A percentile compares a stretch with the other conserved stretches of the same genome.
Conservation (phyloP, 2,113 vertebrate species). For the Anser cygnoides region DNA sequence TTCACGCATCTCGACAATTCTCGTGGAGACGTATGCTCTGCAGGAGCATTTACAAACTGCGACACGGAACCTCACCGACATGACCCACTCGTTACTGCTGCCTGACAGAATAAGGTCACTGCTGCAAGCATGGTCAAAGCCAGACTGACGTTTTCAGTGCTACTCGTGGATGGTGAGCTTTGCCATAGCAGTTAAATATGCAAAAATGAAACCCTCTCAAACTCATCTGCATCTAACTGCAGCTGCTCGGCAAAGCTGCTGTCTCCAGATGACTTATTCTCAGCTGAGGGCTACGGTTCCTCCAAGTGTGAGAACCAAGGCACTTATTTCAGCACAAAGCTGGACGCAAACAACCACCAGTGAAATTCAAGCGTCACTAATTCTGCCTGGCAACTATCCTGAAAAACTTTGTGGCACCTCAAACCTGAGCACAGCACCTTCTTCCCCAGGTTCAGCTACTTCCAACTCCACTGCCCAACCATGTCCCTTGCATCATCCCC, state of each 20-base stretch:
- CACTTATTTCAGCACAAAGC: neutral
- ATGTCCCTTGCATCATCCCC: too few species aligned
- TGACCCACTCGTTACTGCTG: neutral
- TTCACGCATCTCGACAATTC: neutral
- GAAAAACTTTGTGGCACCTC: neutral
- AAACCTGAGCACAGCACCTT: neutral
- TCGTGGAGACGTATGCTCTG: accelerated
- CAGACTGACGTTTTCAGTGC: neutral
- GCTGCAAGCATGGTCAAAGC: neutral
- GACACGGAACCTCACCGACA: neutral
- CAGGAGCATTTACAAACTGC: neutral
- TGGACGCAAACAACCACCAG: neutral
- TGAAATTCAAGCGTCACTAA: neutral
- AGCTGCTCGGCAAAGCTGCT: neutral
- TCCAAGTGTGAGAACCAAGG: neutral
- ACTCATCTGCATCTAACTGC: neutral
- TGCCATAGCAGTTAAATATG: accelerated
- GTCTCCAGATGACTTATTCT: neutral
- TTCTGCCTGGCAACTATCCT: neutral
- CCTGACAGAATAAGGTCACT: neutral
- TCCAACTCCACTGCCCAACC: neutral
- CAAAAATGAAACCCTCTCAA: neutral
- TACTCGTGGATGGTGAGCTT: neutral
- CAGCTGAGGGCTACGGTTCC: neutral
- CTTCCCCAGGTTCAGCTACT: neutral